Conservation (phyloP, 2,888 invertebrate species). For the Subacronicta megacephala region DNA sequence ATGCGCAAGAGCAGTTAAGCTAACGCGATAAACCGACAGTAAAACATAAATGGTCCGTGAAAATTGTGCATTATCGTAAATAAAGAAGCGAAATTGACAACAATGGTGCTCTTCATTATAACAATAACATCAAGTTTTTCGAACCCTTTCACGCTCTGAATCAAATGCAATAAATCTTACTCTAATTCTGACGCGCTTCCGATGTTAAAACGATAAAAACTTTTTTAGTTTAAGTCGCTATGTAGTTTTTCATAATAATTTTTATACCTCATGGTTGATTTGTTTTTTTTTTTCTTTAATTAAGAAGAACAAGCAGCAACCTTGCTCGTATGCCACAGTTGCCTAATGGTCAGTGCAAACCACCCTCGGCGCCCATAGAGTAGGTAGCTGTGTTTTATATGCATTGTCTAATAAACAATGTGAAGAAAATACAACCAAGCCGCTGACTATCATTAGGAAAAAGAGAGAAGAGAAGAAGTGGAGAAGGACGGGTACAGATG, state of each 20-base stretch:
- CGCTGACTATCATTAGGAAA: no score
- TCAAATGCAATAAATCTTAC: conserved; percentile 72
- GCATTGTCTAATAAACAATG: no score
- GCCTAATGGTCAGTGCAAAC: no score
- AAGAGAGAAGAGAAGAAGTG: no score
- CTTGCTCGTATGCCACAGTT: no score
- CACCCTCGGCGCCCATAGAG: no score
- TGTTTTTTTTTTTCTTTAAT: no score
- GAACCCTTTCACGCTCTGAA: conserved; percentile 69
- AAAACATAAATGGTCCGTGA: conserved; percentile 77
- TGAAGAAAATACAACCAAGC: no score
- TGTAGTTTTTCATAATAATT: conserved; percentile 19
- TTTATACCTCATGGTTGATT: conserved; percentile 26
- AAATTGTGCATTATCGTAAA: conserved; percentile 82
- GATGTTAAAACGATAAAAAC: conserved; percentile 32
- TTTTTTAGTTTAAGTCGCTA: conserved; percentile 28
- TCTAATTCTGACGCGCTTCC: conserved; percentile 43
- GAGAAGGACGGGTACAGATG: no score
- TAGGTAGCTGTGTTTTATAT: no score
- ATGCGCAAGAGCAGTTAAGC: conserved; percentile 35
- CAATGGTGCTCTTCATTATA: conserved; percentile 65
- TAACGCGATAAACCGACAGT: conserved; percentile 66
- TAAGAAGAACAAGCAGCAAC: no score
- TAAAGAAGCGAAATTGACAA: conserved; percentile 69
- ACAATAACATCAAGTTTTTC: conserved; percentile 68